Base-by-base conservation (phyloP, 1,140 invertebrate genomes). In the Branchinecta lynchi region DNA sequence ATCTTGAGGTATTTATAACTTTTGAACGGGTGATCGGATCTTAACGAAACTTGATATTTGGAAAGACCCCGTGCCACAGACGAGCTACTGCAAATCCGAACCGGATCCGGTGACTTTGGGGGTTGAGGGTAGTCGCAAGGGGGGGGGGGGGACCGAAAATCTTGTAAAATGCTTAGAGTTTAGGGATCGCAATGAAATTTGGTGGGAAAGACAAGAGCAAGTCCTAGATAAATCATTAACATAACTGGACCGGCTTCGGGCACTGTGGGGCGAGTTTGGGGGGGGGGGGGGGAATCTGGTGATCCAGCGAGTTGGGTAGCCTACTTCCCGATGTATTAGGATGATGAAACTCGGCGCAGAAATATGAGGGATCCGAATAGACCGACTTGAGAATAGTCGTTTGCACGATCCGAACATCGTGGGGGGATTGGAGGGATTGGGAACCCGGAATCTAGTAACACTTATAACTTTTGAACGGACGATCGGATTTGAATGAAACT, bases 21-120 rank as follows among this genome's bases (percentile, higher is more conserved):
- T n/a, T n/a, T n/a, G n/a, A n/a, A n/a, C n/a, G n/a, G n/a, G n/a
- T n/a, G n/a, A n/a, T n/a, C n/a, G n/a, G n/a, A n/a, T n/a, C n/a
- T n/a, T n/a, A n/a, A n/a, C n/a, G n/a, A n/a, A 51, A 51, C n/a
- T 51, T n/a, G 46, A 51, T 51, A 51, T 51, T 51, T 51, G n/a
- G 46, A 51, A 51, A n/a, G 46, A 51, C n/a, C 46, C n/a, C n/a
- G 46, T 51, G 46, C n/a, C 46, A 9, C 46, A 51, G 46, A 51
- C 9, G 9, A 9, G 9, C n/a, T 51, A 51, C n/a, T 51, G 9
- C n/a, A 51, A 51, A 51, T 51, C 46, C 46, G 9, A n/a, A 51
- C 46, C n/a, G 46, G 46, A 51, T 51, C 46, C 46, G 46, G 46
- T 51, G 46, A 51, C 46, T 9, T 51, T 51, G 46, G 46, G 46